These are phyloP conservation scores for Siniperca undulata DNA, from an alignment of 2,797 vertebrate species.

Conservation along the genomic window DNA sequence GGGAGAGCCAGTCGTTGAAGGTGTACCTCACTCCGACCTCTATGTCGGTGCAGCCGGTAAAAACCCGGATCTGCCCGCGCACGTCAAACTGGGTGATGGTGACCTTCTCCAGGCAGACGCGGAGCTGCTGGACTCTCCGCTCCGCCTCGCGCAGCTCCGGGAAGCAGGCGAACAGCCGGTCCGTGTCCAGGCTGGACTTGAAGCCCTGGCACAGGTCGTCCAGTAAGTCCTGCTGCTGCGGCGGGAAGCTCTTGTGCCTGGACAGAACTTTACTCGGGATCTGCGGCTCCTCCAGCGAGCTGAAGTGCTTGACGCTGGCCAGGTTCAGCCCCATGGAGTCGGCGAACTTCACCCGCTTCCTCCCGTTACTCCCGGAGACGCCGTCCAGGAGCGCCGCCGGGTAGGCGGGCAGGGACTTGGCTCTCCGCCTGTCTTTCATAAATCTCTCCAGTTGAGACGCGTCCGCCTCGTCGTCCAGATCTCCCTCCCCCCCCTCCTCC, in stretches of 20 bases:
- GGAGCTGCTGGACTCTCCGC: conserved; percentile 73
- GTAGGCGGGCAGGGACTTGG: conserved; percentile 83
- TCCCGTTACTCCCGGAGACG: conserved; percentile 67
- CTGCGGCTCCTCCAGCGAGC: conserved; percentile 88
- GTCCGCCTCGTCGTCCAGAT: conserved; percentile 75
- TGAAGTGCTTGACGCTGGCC: conserved; percentile 92
- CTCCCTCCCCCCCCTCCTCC: conserved; percentile 41
- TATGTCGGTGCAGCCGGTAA: conserved; percentile 38
- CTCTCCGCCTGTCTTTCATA: conserved; percentile 78
- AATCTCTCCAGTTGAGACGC: conserved; percentile 66
- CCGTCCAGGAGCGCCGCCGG: conserved; percentile 69
- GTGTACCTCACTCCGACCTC: conserved; percentile 91
- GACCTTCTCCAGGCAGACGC: conserved; percentile 87
- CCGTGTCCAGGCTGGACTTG: conserved; percentile 37
- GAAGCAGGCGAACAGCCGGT: conserved; percentile 72
- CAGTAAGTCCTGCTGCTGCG: conserved; percentile 55
- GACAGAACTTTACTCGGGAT: conserved; percentile 88
- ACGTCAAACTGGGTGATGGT: conserved; percentile 75
- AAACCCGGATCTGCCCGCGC: conserved; percentile 79
- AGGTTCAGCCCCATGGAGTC: conserved; percentile 91
- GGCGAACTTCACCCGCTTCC: conserved; percentile 93
- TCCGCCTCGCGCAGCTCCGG: conserved; percentile 69
- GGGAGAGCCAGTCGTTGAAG: conserved; percentile 92
- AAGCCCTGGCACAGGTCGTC: conserved; percentile 62
- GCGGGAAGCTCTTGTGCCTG: conserved; percentile 83